These are phyloP conservation scores for Anabas testudineus DNA, from an alignment of 2,797 vertebrate species.

Conservation along the genomic window DNA sequence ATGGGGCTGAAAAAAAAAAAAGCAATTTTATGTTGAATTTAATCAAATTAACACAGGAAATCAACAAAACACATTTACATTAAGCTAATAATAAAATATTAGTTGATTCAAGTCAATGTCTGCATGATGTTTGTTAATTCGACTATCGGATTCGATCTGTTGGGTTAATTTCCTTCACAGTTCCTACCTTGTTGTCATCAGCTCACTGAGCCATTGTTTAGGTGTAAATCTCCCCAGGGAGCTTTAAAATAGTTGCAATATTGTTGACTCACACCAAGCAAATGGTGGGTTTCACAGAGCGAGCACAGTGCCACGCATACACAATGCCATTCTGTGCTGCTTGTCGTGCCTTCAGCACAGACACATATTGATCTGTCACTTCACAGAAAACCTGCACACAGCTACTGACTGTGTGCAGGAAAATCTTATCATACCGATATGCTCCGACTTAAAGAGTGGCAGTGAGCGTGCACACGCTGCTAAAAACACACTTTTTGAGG, in stretches of 20 bases:
- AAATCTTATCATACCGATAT: slow-evolving; percentile 30
- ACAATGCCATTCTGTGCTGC: slow-evolving; percentile 1
- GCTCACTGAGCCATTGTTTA: neutral
- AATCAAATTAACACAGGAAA: neutral
- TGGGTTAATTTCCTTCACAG: neutral
- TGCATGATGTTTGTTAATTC: neutral
- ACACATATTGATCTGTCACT: slow-evolving; percentile 50
- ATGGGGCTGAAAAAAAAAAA: neutral
- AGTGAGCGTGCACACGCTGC: slow-evolving; percentile 6
- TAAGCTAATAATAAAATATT: neutral
- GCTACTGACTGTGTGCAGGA: slow-evolving; percentile 9
- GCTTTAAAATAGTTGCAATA: slow-evolving; percentile 38
- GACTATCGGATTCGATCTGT: neutral
- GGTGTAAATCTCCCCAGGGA: slow-evolving; percentile 29
- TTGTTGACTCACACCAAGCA: slow-evolving; percentile 36
- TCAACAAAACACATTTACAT: neutral
- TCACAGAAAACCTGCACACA: slow-evolving; percentile 32
- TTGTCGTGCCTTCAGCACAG: slow-evolving; percentile 28
- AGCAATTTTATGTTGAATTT: neutral
- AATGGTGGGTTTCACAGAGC: slow-evolving; percentile 26
- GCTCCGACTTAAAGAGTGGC: slow-evolving; percentile 22
- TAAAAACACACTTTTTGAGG: slow-evolving; percentile 16
- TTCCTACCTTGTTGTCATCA: neutral
- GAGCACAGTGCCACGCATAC: slow-evolving; percentile 13
- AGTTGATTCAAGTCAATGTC: neutral